These are phyloP conservation scores for Danio choprae DNA, from an alignment of 2,797 vertebrate genomes.

Conservation along the genomic window DNA sequence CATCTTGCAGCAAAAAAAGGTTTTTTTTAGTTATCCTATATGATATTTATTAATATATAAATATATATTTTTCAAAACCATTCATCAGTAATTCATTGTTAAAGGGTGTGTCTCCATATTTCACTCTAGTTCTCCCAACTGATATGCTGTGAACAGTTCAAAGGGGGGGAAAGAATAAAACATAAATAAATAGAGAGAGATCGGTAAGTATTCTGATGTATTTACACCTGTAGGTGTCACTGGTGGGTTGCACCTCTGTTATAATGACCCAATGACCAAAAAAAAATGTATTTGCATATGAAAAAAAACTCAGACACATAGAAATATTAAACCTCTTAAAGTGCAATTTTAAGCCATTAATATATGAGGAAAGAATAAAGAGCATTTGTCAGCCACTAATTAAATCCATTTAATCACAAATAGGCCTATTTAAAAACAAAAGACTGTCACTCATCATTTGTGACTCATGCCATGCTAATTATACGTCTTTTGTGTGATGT, in stretches of 20 bases:
- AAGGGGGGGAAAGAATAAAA: not conserved
- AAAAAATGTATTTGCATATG: not conserved
- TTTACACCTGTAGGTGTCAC: constrained; percentile 62
- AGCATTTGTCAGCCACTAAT: not conserved
- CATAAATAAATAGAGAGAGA: not conserved
- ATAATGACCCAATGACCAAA: not conserved
- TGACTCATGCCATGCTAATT: not conserved
- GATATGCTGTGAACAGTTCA: constrained; percentile 1
- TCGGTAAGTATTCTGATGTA: constrained; percentile 3
- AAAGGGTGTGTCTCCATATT: constrained; percentile 1
- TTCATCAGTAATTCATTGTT: not conserved
- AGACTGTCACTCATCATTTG: not conserved
- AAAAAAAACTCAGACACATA: not conserved
- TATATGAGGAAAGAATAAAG: not conserved
- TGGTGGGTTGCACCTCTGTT: constrained; percentile 39
- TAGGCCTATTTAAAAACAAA: not conserved
- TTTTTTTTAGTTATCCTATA: too few species aligned
- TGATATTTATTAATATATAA: not conserved
- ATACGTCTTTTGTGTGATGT: not conserved
- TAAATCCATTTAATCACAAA: not conserved
- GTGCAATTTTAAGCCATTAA: not conserved
- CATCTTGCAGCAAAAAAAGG: not conserved
- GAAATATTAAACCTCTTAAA: not conserved
- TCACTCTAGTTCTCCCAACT: not conserved
- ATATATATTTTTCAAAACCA: not conserved